Percentiles rank a stretch among this genome's conserved stretches.
Evolutionary conservation across 2,797 vertebrate genomes (phyloP).

Genomic region (Platyrinchus mystaceus): DNA sequence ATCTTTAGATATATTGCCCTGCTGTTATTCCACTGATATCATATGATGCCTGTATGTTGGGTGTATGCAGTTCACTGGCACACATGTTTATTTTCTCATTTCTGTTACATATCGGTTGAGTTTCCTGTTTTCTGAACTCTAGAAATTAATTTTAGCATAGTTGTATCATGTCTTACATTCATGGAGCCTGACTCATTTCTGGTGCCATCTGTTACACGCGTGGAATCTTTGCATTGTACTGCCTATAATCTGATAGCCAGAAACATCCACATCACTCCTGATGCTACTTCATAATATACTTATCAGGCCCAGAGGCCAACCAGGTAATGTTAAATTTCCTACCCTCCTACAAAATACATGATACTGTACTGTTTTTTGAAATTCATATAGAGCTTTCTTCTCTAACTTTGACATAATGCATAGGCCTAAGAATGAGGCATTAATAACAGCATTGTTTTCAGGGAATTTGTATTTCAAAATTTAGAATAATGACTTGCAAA

Average conservation of each 20-base stretch:
- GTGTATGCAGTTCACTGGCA: not conserved
- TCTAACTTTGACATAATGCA: not conserved
- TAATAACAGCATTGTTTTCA: not conserved
- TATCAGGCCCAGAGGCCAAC: not conserved
- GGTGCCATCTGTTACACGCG: conserved; percentile 45
- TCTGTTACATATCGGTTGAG: not conserved
- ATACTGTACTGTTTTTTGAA: not conserved
- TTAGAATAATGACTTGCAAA: not conserved
- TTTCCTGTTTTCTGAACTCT: conserved; percentile 44
- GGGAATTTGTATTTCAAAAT: not conserved
- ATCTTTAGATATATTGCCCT: not conserved
- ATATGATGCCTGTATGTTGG: not conserved
- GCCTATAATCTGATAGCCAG: not conserved
- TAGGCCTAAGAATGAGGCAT: not conserved
- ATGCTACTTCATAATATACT: not conserved
- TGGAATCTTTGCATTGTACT: conserved; percentile 25
- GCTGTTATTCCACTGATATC: not conserved
- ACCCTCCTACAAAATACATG: not conserved
- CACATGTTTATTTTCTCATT: conserved; percentile 21
- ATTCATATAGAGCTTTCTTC: accelerated
- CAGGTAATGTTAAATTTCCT: not conserved
- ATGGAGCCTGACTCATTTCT: conserved; percentile 43
- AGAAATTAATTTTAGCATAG: conserved; percentile 43
- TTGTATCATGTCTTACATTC: conserved; percentile 10
- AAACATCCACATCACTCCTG: not conserved